phyloP scores from a whole-genome alignment of 2,113 vertebrate species.

The Morone chrysops region DNA sequence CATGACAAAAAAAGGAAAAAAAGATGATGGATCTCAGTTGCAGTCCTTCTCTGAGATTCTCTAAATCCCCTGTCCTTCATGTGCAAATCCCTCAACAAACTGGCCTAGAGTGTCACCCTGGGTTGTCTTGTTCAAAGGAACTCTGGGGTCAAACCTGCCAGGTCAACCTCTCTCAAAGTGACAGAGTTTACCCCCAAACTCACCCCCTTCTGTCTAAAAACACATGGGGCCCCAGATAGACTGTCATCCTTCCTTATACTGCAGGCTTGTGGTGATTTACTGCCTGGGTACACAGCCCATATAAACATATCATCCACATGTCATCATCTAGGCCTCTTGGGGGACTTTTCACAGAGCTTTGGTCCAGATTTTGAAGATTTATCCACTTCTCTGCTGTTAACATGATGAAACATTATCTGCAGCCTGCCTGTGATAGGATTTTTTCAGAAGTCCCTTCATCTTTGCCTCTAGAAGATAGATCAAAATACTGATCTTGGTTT shows the following conservation, averaged over 20 bases:
- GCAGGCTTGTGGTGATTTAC: constrained; percentile 73
- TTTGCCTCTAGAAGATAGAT: constrained; percentile 39
- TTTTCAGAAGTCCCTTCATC: constrained; percentile 43
- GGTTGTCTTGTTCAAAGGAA: constrained; percentile 77
- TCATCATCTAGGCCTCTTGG: constrained; percentile 59
- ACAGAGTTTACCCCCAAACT: constrained; percentile 71
- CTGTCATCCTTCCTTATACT: constrained; percentile 61
- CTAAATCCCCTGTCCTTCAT: constrained; percentile 71
- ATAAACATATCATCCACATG: constrained; percentile 77
- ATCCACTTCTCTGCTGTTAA: constrained; percentile 56
- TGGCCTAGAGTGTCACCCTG: constrained; percentile 62
- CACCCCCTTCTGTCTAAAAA: constrained; percentile 68
- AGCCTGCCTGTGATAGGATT: background rate
- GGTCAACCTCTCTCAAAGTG: constrained; percentile 75
- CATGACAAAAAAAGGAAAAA: constrained; percentile 1
- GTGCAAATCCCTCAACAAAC: constrained; percentile 77
- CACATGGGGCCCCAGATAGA: constrained; percentile 67
- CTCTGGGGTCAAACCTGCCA: constrained; percentile 68
- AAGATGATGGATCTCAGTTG: constrained; percentile 51
- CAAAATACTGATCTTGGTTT: constrained; percentile 53
- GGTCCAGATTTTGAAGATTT: constrained; percentile 53
- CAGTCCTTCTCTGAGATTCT: constrained; percentile 48
- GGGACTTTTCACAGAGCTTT: constrained; percentile 38
- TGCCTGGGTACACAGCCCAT: constrained; percentile 66
- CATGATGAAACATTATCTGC: constrained; percentile 49